Evolutionary conservation across 2,797 vertebrate species (phyloP).

Genomic region (Mustela erminea): DNA sequence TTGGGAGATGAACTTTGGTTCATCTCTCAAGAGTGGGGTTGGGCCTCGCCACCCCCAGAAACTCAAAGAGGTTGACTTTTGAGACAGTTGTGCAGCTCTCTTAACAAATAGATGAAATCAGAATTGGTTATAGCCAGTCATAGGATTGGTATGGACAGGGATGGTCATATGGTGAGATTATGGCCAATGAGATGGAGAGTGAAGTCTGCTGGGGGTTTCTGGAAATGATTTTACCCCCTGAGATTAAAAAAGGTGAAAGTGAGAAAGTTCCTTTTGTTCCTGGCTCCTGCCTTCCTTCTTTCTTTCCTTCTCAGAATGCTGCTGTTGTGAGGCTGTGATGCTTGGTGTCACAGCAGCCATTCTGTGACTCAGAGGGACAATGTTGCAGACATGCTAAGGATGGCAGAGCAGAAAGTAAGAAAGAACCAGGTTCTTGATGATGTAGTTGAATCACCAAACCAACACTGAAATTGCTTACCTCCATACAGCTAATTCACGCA

Average conservation of each 20-base stretch:
- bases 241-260: neutral
- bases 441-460: neutral
- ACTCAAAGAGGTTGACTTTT: neutral
- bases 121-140: neutral
- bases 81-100: neutral
- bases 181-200: neutral
- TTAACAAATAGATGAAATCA: neutral
- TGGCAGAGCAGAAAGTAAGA: neutral
- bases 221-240: neutral
- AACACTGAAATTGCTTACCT: neutral
- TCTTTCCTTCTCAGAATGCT: neutral
- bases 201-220: neutral
- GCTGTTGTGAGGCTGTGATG: neutral
- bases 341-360: neutral
- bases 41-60: neutral
- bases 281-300: neutral
- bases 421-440: neutral
- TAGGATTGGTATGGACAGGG: neutral
- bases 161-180: neutral
- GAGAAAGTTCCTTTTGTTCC: neutral
- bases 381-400: neutral
- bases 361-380: neutral
- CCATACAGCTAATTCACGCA: neutral
- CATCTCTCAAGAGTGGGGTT: neutral
- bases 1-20: too few relatives aligned